phyloP scores from a whole-genome alignment of 2,888 invertebrate species.

The Drosophila tripunctata region DNA sequence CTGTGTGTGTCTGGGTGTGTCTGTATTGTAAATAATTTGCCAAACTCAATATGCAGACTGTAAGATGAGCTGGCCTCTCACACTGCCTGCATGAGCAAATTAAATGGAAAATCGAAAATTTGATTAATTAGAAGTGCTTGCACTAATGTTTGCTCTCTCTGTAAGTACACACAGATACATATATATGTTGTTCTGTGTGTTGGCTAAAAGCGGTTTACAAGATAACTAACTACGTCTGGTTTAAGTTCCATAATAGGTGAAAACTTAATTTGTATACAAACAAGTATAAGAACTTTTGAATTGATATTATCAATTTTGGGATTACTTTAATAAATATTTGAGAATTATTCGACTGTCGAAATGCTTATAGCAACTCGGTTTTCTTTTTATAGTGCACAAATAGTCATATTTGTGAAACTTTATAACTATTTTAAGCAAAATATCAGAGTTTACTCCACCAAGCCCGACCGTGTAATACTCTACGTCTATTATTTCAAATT shows the following conservation, averaged over 20 bases:
- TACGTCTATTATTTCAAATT: no score
- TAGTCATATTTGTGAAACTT: no score
- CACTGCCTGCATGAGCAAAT: slow-evolving; percentile 13
- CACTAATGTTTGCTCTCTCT: neutral
- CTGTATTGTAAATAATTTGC: slow-evolving; percentile 20
- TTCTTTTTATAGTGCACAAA: no score
- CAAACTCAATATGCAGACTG: neutral
- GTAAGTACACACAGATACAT: no score
- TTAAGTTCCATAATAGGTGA: neutral
- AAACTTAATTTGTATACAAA: neutral
- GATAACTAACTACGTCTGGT: neutral
- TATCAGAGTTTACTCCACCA: no score
- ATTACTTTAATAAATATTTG: no score
- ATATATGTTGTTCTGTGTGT: neutral
- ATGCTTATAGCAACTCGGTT: no score
- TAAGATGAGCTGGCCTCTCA: slow-evolving; percentile 28
- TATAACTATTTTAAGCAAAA: no score
- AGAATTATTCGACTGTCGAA: no score
- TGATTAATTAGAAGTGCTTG: slow-evolving; percentile 38
- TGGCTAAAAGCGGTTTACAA: slow-evolving; percentile 1
- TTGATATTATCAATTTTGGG: neutral
- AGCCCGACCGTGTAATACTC: no score
- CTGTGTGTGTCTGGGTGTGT: neutral
- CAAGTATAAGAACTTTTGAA: neutral
- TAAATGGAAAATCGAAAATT: slow-evolving; percentile 46